Evolutionary conservation across 2,797 vertebrate genomes (phyloP).

Genomic region (Sebastes paucispinis): DNA sequence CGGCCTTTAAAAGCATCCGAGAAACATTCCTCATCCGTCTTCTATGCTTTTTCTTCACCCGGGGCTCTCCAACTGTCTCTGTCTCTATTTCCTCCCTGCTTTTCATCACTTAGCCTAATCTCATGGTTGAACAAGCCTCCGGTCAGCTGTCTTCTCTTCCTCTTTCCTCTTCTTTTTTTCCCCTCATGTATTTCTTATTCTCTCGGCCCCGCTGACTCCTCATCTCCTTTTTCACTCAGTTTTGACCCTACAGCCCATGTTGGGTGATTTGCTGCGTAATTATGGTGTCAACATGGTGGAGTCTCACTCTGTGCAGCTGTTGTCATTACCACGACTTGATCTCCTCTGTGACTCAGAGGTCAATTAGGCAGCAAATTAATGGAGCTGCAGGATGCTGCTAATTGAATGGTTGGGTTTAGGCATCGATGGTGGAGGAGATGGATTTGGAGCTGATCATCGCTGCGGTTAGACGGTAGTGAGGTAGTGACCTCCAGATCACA

Average conservation of each 20-base stretch:
- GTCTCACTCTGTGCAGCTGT: conserved; percentile 57
- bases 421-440: conserved; percentile 34
- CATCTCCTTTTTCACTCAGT: conserved; percentile 29
- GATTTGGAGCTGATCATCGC: conserved; percentile 40
- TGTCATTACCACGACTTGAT: conserved; percentile 54
- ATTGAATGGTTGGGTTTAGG: conserved; percentile 68
- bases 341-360: conserved; percentile 64
- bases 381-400: conserved; percentile 61
- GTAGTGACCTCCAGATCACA: conserved; percentile 34
- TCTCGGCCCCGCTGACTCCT: neutral
- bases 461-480: conserved; percentile 36
- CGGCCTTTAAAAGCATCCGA: conserved; percentile 26
- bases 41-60: conserved; percentile 14
- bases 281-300: conserved; percentile 42
- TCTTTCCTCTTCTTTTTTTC: neutral
- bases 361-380: conserved; percentile 75
- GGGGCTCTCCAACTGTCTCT: conserved; percentile 32
- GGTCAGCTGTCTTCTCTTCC: conserved; percentile 44
- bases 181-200: conserved; percentile 8
- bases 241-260: conserved; percentile 37
- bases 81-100: conserved; percentile 58
- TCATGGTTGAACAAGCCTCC: conserved; percentile 59
- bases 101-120: conserved; percentile 64
- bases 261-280: conserved; percentile 61
- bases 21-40: conserved; percentile 33